Evolutionary conservation across 2,797 vertebrate genomes (phyloP).

Genomic region (Lepilemur septentrionalis): DNA sequence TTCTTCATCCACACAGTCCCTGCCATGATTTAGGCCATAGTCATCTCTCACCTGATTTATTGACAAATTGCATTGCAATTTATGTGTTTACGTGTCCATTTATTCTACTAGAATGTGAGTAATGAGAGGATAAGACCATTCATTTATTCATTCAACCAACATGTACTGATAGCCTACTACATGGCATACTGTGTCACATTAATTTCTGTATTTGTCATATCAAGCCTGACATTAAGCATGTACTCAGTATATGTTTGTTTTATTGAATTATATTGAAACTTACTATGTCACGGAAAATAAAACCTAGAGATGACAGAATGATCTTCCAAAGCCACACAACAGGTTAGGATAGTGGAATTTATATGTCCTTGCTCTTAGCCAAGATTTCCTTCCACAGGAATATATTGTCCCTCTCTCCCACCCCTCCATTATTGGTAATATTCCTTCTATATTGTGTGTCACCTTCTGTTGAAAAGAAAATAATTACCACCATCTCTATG

Average conservation of each 20-base stretch:
- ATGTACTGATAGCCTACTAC: background rate
- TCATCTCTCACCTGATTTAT: background rate
- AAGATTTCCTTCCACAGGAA: background rate
- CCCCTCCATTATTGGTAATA: background rate
- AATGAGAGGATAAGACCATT: background rate
- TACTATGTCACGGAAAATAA: slow-evolving; percentile 12
- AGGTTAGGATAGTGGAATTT: background rate
- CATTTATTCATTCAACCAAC: background rate
- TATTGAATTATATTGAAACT: slow-evolving; percentile 38
- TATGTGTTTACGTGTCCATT: slow-evolving; percentile 24
- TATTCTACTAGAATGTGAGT: background rate
- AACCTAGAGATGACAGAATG: background rate
- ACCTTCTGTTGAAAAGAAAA: slow-evolving; percentile 29
- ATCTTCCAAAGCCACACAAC: background rate
- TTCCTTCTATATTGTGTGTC: slow-evolving; percentile 6
- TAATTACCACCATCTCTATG: background rate
- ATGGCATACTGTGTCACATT: background rate
- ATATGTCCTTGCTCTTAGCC: background rate
- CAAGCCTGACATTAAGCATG: slow-evolving; percentile 15
- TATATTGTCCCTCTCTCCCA: background rate
- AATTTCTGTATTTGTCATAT: slow-evolving; percentile 42
- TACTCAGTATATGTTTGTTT: slow-evolving; percentile 7
- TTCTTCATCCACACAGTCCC: background rate
- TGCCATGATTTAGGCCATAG: slow-evolving; percentile 17
- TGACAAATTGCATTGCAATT: background rate